These are phyloP conservation scores for Isichthys henryi DNA, from an alignment of 2,113 vertebrate genomes.

Conservation along the genomic window DNA sequence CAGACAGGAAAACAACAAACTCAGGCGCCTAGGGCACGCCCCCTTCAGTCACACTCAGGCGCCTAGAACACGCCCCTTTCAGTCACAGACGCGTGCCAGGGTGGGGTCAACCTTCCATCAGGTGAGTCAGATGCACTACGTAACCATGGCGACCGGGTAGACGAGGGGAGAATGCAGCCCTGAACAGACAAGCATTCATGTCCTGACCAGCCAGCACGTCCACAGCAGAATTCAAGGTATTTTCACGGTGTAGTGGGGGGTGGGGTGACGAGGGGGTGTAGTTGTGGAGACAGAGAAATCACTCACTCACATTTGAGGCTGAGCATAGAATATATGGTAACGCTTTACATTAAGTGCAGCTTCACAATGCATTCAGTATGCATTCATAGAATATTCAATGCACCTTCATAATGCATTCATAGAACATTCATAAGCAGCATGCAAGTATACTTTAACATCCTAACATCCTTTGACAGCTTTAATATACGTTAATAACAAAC, in stretches of 20 bases:
- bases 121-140: slow-evolving; percentile 22
- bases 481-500: too few species aligned
- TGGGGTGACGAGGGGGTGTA: not conserved
- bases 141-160: slow-evolving; percentile 41
- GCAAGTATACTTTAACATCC: too few species aligned
- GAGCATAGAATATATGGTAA: not conserved
- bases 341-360: too few species aligned
- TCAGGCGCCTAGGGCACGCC: not conserved
- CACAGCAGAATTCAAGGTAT: slow-evolving; percentile 39
- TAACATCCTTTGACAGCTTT: too few species aligned
- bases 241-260: slow-evolving; percentile 23
- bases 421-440: too few species aligned
- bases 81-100: not conserved
- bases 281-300: not conserved
- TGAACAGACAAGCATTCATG: slow-evolving; percentile 45
- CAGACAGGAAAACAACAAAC: not conserved
- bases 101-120: not conserved
- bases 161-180: slow-evolving; percentile 41
- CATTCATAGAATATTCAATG: too few species aligned
- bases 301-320: not conserved
- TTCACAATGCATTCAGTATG: too few species aligned
- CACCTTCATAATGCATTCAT: too few species aligned
- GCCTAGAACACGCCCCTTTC: too few species aligned
- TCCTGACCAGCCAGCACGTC: slow-evolving; percentile 37
- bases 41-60: not conserved